A percentile compares a stretch with the other conserved stretches of the same genome.
Conservation (phyloP, 2,888 invertebrate genomes). For the Limnephilus rhombicus region DNA sequence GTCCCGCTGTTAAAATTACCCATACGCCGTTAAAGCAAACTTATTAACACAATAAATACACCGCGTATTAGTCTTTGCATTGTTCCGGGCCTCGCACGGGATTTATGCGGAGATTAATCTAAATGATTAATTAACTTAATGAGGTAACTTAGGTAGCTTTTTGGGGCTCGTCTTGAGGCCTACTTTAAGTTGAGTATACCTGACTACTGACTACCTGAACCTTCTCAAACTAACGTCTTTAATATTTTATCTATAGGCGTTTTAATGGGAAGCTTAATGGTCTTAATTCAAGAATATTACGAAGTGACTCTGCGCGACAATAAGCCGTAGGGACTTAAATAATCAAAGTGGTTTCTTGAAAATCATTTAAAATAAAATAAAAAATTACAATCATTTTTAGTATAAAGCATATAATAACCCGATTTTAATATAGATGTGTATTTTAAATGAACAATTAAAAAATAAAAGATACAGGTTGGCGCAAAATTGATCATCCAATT, state of each 20-base stretch:
- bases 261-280: neutral
- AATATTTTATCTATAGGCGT: neutral
- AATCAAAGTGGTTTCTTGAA: neutral
- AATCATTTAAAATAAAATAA: too few species aligned
- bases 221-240: neutral
- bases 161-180: neutral
- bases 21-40: slow-evolving; percentile 9
- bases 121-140: slow-evolving; percentile 53
- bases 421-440: too few species aligned
- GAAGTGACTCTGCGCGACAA: neutral
- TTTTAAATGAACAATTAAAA: too few species aligned
- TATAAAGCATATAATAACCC: too few species aligned
- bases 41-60: slow-evolving; percentile 39
- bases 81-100: neutral
- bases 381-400: too few species aligned
- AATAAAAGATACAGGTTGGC: too few species aligned
- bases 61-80: slow-evolving; percentile 12
- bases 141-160: slow-evolving; percentile 38
- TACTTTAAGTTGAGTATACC: slow-evolving; percentile 9
- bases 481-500: too few species aligned
- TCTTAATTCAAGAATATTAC: neutral
- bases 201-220: neutral
- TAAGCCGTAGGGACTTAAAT: neutral
- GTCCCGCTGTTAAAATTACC: neutral
- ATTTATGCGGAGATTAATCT: slow-evolving; percentile 44